Evolutionary conservation across 2,888 invertebrate species (phyloP).

Genomic region (Caenorhabditis angaria): DNA sequence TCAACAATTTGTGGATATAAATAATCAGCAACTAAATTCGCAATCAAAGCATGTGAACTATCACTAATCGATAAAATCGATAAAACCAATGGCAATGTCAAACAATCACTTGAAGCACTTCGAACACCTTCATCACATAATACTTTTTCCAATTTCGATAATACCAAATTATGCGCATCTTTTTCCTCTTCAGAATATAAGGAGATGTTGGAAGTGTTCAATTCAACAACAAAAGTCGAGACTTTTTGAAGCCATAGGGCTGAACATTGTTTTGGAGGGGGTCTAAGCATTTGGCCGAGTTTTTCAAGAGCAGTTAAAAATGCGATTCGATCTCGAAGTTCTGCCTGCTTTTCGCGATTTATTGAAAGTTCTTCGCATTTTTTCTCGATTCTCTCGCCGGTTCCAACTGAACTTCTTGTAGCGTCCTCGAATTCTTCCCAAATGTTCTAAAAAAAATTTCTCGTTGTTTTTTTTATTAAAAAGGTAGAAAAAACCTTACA

Average conservation of each 20-base stretch:
- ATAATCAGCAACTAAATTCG: slow-evolving; percentile 41
- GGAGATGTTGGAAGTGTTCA: slow-evolving; percentile 14
- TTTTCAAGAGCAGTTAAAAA: slow-evolving; percentile 48
- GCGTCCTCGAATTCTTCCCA: slow-evolving; percentile 55
- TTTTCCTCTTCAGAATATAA: slow-evolving; percentile 25
- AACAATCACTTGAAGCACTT: slow-evolving; percentile 43
- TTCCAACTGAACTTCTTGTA: slow-evolving; percentile 50
- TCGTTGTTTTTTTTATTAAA: slow-evolving; percentile 1
- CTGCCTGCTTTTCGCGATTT: slow-evolving; percentile 43
- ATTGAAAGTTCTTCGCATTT: slow-evolving; percentile 56
- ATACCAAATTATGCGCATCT: slow-evolving; percentile 12
- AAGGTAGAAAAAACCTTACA: slow-evolving; percentile 19
- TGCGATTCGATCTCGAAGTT: slow-evolving; percentile 44
- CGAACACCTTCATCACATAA: slow-evolving; percentile 44
- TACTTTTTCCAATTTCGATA: slow-evolving; percentile 26
- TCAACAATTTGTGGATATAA: slow-evolving; percentile 42
- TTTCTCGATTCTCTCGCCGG: slow-evolving; percentile 58
- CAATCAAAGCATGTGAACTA: slow-evolving; percentile 34
- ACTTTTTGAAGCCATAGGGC: slow-evolving; percentile 51
- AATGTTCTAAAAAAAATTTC: slow-evolving; percentile 39
- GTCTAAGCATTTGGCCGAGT: slow-evolving; percentile 33
- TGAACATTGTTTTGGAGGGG: slow-evolving; percentile 21
- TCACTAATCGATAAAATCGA: slow-evolving; percentile 42
- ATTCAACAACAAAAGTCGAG: slow-evolving; percentile 39
- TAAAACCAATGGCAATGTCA: slow-evolving; percentile 40